phyloP scores from a whole-genome alignment of 2,797 vertebrate genomes.

The Muscicapa striata region DNA sequence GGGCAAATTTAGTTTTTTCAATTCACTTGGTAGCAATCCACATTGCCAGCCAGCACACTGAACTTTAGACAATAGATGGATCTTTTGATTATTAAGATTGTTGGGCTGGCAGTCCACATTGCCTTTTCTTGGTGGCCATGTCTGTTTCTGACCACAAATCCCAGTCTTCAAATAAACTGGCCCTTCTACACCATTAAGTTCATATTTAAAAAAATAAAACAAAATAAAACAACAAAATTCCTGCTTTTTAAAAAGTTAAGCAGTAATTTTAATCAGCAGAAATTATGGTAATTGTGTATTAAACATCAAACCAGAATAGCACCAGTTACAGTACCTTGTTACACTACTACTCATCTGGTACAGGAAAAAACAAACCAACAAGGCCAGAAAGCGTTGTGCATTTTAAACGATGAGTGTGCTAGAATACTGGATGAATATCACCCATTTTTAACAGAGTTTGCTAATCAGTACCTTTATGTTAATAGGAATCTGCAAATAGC shows the following conservation, averaged over 20 bases:
- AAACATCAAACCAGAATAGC: neutral
- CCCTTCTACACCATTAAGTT: neutral
- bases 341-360: neutral
- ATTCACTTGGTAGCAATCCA: neutral
- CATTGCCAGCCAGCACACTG: neutral
- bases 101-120: neutral
- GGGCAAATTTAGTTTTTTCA: neutral
- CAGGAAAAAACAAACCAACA: neutral
- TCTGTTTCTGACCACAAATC: neutral
- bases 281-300: neutral
- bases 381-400: neutral
- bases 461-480: slow-evolving; percentile 65
- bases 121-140: neutral
- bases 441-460: slow-evolving; percentile 34
- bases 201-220: no score
- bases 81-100: neutral
- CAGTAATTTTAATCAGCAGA: neutral
- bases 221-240: neutral
- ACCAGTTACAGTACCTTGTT: neutral
- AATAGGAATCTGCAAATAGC: slow-evolving; percentile 62
- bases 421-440: slow-evolving; percentile 10
- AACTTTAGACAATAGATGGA: neutral
- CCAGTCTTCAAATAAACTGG: neutral
- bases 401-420: neutral
- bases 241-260: neutral